phyloP scores from a whole-genome alignment of 2,888 invertebrate genomes.

The Caprella mutica region DNA sequence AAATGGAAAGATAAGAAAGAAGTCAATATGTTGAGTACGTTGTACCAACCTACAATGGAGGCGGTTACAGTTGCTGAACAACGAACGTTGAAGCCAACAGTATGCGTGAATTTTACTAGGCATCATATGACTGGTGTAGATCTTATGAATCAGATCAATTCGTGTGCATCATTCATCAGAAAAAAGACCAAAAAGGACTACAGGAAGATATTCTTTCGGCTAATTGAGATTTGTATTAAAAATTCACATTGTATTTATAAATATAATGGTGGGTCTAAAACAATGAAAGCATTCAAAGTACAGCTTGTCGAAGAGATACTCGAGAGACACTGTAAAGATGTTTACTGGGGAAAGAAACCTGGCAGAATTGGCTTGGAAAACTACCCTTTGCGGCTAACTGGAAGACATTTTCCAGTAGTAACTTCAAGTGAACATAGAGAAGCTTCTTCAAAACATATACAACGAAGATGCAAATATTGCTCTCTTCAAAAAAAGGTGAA shows the following conservation, averaged over 20 bases:
- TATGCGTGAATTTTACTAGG: conserved; percentile 8
- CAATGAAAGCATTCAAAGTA: not conserved
- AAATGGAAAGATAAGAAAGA: conserved; percentile 13
- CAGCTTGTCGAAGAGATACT: not conserved
- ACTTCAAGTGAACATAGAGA: not conserved
- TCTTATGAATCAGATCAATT: not conserved
- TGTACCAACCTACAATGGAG: not conserved
- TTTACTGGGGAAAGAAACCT: conserved; percentile 6
- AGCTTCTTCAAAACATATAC: conserved; percentile 1
- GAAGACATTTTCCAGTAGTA: conserved; percentile 7
- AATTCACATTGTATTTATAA: not conserved
- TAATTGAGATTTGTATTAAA: not conserved
- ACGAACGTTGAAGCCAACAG: not conserved
- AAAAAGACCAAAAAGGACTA: not conserved
- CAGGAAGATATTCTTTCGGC: not conserved
- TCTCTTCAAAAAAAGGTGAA: conserved; percentile 5
- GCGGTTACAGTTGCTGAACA: not conserved
- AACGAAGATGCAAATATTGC: conserved; percentile 6
- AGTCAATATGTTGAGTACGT: conserved; percentile 3
- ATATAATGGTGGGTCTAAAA: not conserved
- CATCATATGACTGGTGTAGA: not conserved
- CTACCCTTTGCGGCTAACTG: not conserved
- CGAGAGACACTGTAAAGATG: conserved; percentile 1
- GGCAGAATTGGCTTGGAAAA: not conserved
- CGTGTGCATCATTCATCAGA: not conserved